phyloP scores from a whole-genome alignment of 2,888 invertebrate species.

The Cryptophagus acutangulus region DNA sequence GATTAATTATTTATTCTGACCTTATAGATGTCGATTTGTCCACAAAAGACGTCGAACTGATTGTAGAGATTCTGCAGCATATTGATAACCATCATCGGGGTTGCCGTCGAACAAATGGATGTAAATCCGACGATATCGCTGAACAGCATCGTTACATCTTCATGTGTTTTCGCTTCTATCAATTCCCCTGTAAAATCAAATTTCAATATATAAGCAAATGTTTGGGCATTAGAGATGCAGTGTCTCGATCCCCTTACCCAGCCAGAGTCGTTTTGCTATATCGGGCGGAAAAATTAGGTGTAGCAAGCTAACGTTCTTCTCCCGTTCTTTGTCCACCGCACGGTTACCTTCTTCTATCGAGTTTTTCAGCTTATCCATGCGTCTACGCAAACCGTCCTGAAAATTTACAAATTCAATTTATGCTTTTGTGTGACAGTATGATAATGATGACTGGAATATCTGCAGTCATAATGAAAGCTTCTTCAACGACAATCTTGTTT shows the following conservation, averaged over 20 bases:
- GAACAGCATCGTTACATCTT: constrained; percentile 92
- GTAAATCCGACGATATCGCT: constrained; percentile 96
- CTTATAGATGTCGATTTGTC: constrained; percentile 91
- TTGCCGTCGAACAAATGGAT: constrained; percentile 90
- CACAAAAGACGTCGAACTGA: constrained; percentile 88
- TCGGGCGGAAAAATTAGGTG: constrained; percentile 93
- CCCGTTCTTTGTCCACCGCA: constrained; percentile 87
- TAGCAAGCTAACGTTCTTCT: constrained; percentile 90
- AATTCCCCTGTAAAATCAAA: constrained; percentile 62
- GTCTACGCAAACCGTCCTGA: constrained; percentile 78
- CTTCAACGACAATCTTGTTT: too few species aligned
- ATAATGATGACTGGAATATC: too few species aligned
- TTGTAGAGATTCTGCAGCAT: constrained; percentile 92
- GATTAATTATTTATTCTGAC: too few species aligned
- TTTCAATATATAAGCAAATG: not conserved
- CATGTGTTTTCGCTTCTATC: constrained; percentile 89
- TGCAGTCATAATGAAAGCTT: too few species aligned
- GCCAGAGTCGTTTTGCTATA: constrained; percentile 89
- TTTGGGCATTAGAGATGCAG: not conserved
- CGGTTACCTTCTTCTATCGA: constrained; percentile 90
- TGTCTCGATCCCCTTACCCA: constrained; percentile 61
- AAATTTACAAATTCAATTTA: constrained; percentile 22
- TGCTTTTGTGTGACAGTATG: too few species aligned
- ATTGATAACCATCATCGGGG: constrained; percentile 92
- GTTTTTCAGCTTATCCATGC: constrained; percentile 92